Evolutionary conservation across 2,113 vertebrate genomes (phyloP).

Genomic region (Ochotona curzoniae): DNA sequence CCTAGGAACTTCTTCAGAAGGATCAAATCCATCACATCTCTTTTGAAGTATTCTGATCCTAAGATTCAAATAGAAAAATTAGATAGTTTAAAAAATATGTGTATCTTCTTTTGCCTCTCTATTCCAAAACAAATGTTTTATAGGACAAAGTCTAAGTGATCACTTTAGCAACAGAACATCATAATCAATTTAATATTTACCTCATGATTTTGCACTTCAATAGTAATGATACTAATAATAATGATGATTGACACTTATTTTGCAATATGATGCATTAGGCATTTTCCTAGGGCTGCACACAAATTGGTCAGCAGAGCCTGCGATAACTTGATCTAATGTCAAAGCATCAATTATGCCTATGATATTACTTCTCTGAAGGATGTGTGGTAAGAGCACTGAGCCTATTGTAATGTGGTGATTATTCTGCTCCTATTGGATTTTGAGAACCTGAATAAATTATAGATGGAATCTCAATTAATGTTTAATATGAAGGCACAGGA

Average conservation of each 20-base stretch:
- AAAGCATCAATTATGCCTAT: not conserved
- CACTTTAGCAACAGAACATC: not conserved
- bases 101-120: not conserved
- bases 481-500: constrained; percentile 49
- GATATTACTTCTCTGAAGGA: not conserved
- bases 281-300: not conserved
- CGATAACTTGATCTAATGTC: not conserved
- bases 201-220: not conserved
- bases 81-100: not conserved
- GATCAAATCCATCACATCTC: not conserved
- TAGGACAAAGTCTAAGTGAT: not conserved
- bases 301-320: not conserved
- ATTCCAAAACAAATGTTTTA: constrained; percentile 18
- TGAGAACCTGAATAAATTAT: constrained; percentile 63
- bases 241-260: not conserved
- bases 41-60: not conserved
- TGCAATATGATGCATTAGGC: not conserved
- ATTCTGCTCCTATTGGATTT: constrained; percentile 50
- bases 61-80: constrained; percentile 35
- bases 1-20: not conserved
- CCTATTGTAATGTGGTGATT: not conserved
- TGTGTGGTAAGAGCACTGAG: not conserved
- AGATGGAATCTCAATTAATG: constrained; percentile 50
- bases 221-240: not conserved
- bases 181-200: constrained; percentile 34